Base-by-base conservation (phyloP, 2,888 invertebrate genomes). In the Hydrotaea diabolus region DNA sequence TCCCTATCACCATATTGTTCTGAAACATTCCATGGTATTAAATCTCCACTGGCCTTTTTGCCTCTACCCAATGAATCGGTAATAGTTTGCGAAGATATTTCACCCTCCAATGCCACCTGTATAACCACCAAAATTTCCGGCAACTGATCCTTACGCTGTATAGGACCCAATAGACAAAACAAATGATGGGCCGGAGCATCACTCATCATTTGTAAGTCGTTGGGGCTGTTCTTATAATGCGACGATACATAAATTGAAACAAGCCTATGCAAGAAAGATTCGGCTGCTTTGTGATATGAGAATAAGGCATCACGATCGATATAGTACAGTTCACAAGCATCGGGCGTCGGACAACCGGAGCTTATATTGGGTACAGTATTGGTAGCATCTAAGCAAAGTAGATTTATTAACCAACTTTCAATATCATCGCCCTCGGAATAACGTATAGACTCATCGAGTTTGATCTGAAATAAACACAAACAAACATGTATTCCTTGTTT, bases 161-260 rank as follows among this genome's bases (percentile, higher is more conserved):
- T 95, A 0, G 99, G 99, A 0, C 97, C 97, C 0, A 99, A 93
- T 53, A 99, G 93, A 87, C 98, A 98, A 93, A 99, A 99, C 78
- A 99, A 92, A 91, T 98, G 97, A 93, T 99, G 99, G 0, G 98
- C 98, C 0, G 99, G 99, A 17, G 99, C 99, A 93, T 99, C 99
- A 15, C 99, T 98, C 93, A 99, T 94, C 94, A 99, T 96, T 93
- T 99, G 99, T 57, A 99, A 94, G 93, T 99, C 99, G 93, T 99
- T 99, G 0, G 99, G 99, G 79, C 97, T 97, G 93, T 99, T 99
- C 95, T 99, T 99, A 92, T 99, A 99, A 93, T 99, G 99, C 7
- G 99, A 99, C 0, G 99, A 95, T 0, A 99, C 99, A 91, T 98
- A 99, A 59, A 99, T 95, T 15, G 98, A 95, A 87, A 99, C 97